Percentiles rank a stretch among this genome's conserved stretches.
Conservation (phyloP, 1,140 invertebrate genomes). For the Papilio dardanus region DNA sequence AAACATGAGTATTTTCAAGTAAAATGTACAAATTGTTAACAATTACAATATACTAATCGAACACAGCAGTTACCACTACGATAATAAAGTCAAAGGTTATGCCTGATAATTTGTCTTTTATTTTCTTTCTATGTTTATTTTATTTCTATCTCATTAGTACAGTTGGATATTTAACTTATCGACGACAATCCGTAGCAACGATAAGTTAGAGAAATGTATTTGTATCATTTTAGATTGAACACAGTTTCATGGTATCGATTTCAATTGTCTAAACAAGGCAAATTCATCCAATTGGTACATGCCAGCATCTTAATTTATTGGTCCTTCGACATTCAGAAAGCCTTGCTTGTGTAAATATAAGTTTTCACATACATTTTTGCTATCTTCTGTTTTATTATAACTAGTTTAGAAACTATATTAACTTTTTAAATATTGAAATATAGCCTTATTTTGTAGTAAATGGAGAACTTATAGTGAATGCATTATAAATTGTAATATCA, state of each 20-base stretch:
- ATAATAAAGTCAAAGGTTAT: neutral
- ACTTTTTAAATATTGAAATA: no score
- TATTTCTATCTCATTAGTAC: neutral
- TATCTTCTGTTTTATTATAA: neutral
- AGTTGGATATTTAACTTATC: neutral
- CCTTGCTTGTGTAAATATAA: neutral
- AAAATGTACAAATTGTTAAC: neutral
- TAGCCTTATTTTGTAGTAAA: no score
- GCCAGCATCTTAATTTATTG: neutral
- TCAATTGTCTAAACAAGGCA: slow-evolving; percentile 3
- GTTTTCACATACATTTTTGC: neutral
- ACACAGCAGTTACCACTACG: neutral
- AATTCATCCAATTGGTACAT: neutral
- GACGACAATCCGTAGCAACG: no score
- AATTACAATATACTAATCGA: neutral
- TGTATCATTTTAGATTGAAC: neutral
- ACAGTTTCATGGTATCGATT: neutral
- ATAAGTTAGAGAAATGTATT: neutral
- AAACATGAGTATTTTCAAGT: neutral
- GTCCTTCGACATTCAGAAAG: neutral
- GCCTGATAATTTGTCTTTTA: neutral
- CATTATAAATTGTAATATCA: neutral
- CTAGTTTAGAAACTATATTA: no score
- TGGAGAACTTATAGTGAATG: no score
- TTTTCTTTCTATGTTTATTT: neutral